Percentiles rank a stretch among this genome's conserved stretches.
Conservation (phyloP, 2,113 vertebrate species). For the Python bivittatus region DNA sequence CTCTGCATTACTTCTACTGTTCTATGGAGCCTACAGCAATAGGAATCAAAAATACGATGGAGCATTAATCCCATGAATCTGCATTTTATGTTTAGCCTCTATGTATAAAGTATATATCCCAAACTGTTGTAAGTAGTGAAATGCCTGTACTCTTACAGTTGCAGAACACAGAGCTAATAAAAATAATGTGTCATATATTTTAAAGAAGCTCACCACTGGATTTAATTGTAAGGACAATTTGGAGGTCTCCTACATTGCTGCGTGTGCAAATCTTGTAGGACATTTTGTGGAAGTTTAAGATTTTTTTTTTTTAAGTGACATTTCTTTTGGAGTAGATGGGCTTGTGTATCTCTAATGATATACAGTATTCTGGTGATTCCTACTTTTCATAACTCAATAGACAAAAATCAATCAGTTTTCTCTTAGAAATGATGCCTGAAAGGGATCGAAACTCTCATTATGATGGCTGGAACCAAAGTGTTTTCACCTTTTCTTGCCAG, state of each 20-base stretch:
- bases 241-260: background rate
- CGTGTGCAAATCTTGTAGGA: background rate
- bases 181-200: background rate
- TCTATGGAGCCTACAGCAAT: background rate
- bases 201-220: background rate
- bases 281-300: background rate
- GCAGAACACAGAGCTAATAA: background rate
- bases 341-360: constrained; percentile 21
- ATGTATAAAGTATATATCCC: background rate
- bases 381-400: constrained; percentile 43
- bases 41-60: background rate
- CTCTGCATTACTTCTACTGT: background rate
- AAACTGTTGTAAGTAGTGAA: background rate
- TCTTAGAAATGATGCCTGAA: constrained; percentile 54
- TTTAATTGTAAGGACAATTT: background rate
- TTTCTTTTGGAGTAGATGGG: background rate
- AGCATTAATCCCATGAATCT: background rate
- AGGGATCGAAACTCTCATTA: constrained; percentile 54
- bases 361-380: constrained; percentile 45
- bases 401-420: constrained; percentile 35
- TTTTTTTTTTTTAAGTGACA: background rate
- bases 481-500: constrained; percentile 70
- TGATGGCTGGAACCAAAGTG: constrained; percentile 71
- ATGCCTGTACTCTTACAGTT: background rate
- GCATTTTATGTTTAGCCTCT: background rate